Evolutionary conservation across 2,113 vertebrate genomes (phyloP), one percentile per base, ranked within the genome.

Genomic region (cat (Felis catus)): DNA sequence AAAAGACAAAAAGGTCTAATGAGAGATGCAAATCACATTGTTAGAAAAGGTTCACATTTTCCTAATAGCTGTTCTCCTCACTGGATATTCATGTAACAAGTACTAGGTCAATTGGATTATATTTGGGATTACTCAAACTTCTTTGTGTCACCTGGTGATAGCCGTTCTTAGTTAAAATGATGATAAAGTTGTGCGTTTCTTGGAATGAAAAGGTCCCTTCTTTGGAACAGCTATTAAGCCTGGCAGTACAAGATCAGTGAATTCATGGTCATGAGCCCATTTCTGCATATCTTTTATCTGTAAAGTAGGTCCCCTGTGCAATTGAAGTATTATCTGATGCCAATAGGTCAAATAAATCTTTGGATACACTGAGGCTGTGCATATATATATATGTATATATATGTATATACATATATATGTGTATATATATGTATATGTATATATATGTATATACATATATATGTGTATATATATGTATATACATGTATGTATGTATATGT

Each of bases 261-360:
- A 80, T 84, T 31, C 9, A n/a, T 19, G 11, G 10, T 63, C 29
- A 29, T 29, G 14, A 6, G 4, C 7, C 9, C 4, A 74, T 68
- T 66, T 2, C 3, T 45, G 9, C 31, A 31, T 4, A 31, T 39
- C 9, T 7, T 36, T 61, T 61, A 12, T 15, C 19, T 48, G 3
- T n/a, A 61, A 80, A 85, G 10, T 53, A 29, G 1, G 2, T 21
- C 3, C 0, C 0, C 36, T 58, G 10, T n/a, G 15, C 4, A 63
- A 65, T 31, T 73, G 53, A 84, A 39, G 33, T 27, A 68, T 36
- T 53, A 83, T 7, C 9, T 74, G 29, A 53, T 89, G 11, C 1
- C 58, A 81, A 11, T 55, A 29, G 7, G 6, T 78, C 9, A 87
- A 63, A n/a, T 18, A 81, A 11, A 2, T 33, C 18, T 29, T 81